phyloP scores from a whole-genome alignment of 2,113 vertebrate species.

The Eclectus roratus region DNA sequence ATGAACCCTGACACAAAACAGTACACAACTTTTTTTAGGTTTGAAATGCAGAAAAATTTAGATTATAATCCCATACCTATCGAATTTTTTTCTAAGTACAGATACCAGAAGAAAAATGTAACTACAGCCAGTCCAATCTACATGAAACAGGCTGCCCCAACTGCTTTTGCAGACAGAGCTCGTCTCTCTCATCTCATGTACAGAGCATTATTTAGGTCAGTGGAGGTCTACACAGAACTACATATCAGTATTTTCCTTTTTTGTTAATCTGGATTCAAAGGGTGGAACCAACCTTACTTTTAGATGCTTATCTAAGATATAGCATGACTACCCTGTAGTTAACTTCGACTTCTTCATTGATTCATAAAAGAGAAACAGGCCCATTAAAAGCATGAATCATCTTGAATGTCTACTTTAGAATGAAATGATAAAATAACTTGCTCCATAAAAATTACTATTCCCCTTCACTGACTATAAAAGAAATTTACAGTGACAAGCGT shows the following conservation, averaged over 20 bases:
- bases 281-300: neutral
- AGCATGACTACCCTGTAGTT: neutral
- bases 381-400: slow-evolving; percentile 24
- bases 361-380: slow-evolving; percentile 5
- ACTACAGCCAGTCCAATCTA: neutral
- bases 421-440: neutral
- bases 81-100: neutral
- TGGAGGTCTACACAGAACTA: neutral
- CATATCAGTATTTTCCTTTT: neutral
- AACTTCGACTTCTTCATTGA: neutral
- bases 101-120: neutral
- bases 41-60: neutral
- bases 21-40: neutral
- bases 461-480: neutral
- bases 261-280: neutral
- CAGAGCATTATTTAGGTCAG: neutral
- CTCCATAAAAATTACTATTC: slow-evolving; percentile 12
- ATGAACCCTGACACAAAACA: neutral
- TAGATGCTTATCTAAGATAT: neutral
- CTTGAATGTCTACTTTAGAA: neutral
- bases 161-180: neutral
- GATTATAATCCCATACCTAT: neutral
- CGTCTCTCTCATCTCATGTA: neutral
- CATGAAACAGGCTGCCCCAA: neutral
- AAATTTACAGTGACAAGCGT: neutral